Base-by-base conservation (phyloP, 1,140 invertebrate species). In the Phymorhynchus buccinoides region DNA sequence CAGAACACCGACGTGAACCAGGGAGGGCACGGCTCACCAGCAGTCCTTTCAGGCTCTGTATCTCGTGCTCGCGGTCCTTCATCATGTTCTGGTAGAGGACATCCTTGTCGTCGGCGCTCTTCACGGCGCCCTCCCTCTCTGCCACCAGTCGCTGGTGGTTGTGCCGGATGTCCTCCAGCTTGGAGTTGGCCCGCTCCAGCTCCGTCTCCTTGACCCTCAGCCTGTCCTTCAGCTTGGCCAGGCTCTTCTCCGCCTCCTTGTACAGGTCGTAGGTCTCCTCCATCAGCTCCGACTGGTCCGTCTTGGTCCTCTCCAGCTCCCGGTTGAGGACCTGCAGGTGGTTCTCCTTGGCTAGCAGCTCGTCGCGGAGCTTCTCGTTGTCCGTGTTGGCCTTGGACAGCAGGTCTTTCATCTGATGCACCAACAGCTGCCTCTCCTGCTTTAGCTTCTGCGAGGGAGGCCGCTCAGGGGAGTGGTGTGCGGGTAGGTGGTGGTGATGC, bases 181-280 rank as follows among this genome's bases (percentile, higher is more conserved):
- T 77, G 22, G n/a, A 68, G 68, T 71, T 71, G 37, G 41, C 86
- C 71, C 77, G 73, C 39, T 37, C 68, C 62, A 89, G 83, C 68
- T 85, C n/a, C 37, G 48, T 37, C 68, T 85, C 84, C 22, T 86
- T 77, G 12, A 41, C 68, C 32, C 41, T 68, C 44, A 85, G 62
- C 56, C 81, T 83, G 62, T 88, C 80, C 37, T 86, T 32, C 0
- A 89, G 80, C 39, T 85, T 78, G 16, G 39, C 84, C 18, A 87
- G 66, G 42, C 81, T 86, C 14, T 83, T 78, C 41, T 88, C 88
- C 71, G 86, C 86, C 78, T 87, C 81, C 35, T 79, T 73, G 44
- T 87, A 87, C 41, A 88, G 71, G 32, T 85, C 85, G 80, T 75
- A 84, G 3, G 86, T 88, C 73, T 88, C 88, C 16, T 66, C 86